Percentiles rank a stretch among this genome's conserved stretches.
These are phyloP conservation scores for Sycobia sp. DNA, from an alignment of 1,140 invertebrate genomes.

Conservation along the genomic window DNA sequence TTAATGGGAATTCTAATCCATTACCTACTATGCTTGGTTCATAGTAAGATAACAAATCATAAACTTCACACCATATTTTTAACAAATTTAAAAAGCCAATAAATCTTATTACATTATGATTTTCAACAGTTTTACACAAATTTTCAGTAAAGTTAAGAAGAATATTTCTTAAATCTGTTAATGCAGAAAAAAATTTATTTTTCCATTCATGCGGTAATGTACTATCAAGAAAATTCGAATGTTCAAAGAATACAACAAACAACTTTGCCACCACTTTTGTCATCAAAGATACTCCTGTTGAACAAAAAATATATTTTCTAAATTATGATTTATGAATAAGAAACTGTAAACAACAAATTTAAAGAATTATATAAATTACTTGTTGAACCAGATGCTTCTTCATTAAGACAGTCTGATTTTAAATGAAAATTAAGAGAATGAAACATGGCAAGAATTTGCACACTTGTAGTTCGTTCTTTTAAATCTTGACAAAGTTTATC, in stretches of 20 bases:
- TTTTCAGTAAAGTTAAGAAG: slow-evolving; percentile 7
- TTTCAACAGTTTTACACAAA: slow-evolving; percentile 1
- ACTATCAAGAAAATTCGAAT: slow-evolving; percentile 20
- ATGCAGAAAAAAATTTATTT: slow-evolving; percentile 20
- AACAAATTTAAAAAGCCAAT: background rate
- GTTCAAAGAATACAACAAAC: slow-evolving; percentile 15
- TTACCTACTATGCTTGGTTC: background rate
- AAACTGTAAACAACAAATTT: background rate
- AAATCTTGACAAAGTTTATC: slow-evolving; percentile 19
- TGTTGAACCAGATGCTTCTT: background rate
- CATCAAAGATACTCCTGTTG: background rate
- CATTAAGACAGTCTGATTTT: slow-evolving; percentile 27
- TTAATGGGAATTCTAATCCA: slow-evolving; percentile 19
- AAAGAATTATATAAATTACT: slow-evolving; percentile 10
- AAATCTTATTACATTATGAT: background rate
- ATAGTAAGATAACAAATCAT: slow-evolving; percentile 25
- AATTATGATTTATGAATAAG: no score
- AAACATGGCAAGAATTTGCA: slow-evolving; percentile 25
- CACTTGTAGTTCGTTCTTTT: slow-evolving; percentile 20
- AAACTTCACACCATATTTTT: slow-evolving; percentile 26
- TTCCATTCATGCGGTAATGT: slow-evolving; percentile 20
- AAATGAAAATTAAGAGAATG: slow-evolving; percentile 26
- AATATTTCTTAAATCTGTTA: slow-evolving; percentile 7
- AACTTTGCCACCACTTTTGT: slow-evolving; percentile 14
- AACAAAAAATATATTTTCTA: background rate